phyloP scores from a whole-genome alignment of 2,888 invertebrate species.

The Acronicta leporina region DNA sequence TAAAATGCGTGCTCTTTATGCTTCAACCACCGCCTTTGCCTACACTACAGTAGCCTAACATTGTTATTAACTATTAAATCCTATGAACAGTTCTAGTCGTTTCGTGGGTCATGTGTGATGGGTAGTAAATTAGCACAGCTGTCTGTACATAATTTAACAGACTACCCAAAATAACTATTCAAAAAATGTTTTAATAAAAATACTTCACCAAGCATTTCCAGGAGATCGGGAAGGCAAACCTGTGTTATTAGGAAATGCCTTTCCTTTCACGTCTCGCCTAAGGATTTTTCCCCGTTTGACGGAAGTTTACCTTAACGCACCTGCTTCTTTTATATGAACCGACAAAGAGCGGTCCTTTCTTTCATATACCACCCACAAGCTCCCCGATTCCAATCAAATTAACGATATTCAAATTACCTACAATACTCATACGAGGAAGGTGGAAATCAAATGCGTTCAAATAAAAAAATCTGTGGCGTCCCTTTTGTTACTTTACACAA shows the following conservation, averaged over 20 bases:
- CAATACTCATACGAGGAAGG: conserved; percentile 53
- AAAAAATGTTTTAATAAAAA: conserved; percentile 33
- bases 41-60: too few species aligned
- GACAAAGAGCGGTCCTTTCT: conserved; percentile 64
- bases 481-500: conserved; percentile 67
- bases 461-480: conserved; percentile 62
- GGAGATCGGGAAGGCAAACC: conserved; percentile 45
- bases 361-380: conserved; percentile 55
- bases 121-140: too few species aligned
- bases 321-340: conserved; percentile 66
- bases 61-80: too few species aligned
- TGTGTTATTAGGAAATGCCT: conserved; percentile 78
- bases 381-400: conserved; percentile 64
- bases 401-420: conserved; percentile 67
- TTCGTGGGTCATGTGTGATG: too few species aligned
- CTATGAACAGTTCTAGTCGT: too few species aligned
- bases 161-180: conserved; percentile 14
- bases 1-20: too few species aligned
- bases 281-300: conserved; percentile 68
- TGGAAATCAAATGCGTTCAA: conserved; percentile 51
- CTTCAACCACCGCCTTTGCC: too few species aligned
- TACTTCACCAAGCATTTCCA: conserved; percentile 21
- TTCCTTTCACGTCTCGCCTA: conserved; percentile 68
- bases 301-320: conserved; percentile 73
- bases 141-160: too few species aligned